Evolutionary conservation across 2,113 vertebrate species (phyloP), one percentile per base, ranked within the genome.

Genomic region (Rana temporaria): DNA sequence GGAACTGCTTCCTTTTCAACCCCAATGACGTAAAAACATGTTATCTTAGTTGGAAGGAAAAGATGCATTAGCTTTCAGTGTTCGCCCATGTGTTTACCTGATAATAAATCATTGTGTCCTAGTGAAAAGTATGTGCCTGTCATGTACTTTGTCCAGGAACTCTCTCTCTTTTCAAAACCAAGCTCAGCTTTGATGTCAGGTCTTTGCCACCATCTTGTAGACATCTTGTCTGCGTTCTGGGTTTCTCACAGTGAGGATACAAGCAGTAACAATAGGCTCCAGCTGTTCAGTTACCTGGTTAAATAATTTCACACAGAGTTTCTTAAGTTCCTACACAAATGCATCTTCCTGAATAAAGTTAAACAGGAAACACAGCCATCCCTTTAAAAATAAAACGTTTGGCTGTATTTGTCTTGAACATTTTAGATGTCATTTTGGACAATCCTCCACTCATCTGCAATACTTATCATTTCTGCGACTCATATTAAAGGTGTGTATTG

Each of bases 281-380:
- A 66, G 24, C 80, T 82, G 80, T 66, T 82, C 26, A 22, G 26
- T 70, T 82, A 74, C 79, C 69, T 22, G 63, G 60, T 56, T 7
- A 30, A n/a, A 55, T 57, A 42, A 22, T 30, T 66, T 57, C 80
- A 82, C 79, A 72, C 71, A 42, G 52, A 34, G 59, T 20, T 55
- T 53, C 57, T 73, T 42, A 42, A 55, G 48, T 34, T 30, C 14
- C 59, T 74, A 82, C 53, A 82, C 24, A 55, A 81, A 82, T 57
- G 55, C 80, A 73, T 73, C 70, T 82, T 82, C 80, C 80, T 82
- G 70, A 24, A 63, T 59, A 74, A 48, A 12, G 11, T 74, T 57
- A 65, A 82, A 82, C 70, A 74, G 62, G 80, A 67, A 82, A 66
- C 6, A 22, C 19, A 59, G 30, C 18, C 14, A 16, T 62, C 60